A percentile compares a stretch with the other conserved stretches of the same genome.
phyloP scores from a whole-genome alignment of 30 jellyfish, hydroid and myxozoan species.

The Euphysa ruthae region DNA sequence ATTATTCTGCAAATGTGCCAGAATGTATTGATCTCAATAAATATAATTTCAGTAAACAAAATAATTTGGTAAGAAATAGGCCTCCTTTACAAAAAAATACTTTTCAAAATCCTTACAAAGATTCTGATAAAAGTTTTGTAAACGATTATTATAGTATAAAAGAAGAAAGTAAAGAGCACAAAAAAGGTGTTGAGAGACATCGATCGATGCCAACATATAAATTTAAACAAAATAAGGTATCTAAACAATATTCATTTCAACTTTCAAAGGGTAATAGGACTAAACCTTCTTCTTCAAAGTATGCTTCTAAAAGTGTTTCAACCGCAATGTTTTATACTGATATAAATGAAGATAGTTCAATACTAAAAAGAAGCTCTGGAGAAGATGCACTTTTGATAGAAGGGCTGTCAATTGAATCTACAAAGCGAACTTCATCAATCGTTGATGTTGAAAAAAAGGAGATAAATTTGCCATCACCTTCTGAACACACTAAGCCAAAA shows the following conservation, averaged over 20 bases:
- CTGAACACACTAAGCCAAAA: conserved; percentile 29
- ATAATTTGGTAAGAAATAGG: background rate
- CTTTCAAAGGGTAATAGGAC: background rate
- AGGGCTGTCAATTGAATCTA: conserved; percentile 10
- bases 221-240: background rate
- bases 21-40: background rate
- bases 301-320: background rate
- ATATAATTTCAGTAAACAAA: background rate
- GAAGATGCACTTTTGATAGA: conserved; percentile 19
- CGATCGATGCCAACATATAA: background rate
- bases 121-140: background rate
- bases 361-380: background rate
- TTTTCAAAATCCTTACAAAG: background rate
- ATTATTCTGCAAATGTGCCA: background rate
- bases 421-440: background rate
- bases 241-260: background rate
- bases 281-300: background rate
- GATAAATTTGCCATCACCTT: conserved; percentile 21
- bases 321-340: background rate
- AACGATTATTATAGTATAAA: background rate
- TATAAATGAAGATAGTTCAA: background rate
- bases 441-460: background rate
- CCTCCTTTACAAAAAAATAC: background rate
- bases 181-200: background rate
- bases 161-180: background rate